phyloP scores from a whole-genome alignment of 1,140 invertebrate genomes.

The Popillia japonica region DNA sequence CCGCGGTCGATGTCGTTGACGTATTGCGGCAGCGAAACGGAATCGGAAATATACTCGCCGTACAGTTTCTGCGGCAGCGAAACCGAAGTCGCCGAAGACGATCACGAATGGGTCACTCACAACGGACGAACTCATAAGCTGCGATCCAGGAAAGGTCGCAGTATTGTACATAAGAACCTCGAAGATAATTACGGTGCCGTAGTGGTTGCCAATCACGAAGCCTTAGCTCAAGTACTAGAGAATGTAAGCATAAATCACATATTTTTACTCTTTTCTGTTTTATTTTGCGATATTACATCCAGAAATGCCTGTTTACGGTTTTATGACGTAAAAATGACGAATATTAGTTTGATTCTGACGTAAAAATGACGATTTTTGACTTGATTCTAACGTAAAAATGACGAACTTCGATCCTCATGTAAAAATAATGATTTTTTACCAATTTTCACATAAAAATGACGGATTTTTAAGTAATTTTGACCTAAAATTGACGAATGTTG shows the following conservation, averaged over 20 bases:
- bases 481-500: too few relatives aligned
- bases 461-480: too few relatives aligned
- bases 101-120: conserved; percentile 62
- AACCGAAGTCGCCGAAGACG: conserved; percentile 63
- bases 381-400: too few relatives aligned
- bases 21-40: conserved; percentile 82
- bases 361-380: not conserved
- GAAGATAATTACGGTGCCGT: conserved; percentile 90
- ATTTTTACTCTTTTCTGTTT: not conserved
- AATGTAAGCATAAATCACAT: conserved; percentile 66
- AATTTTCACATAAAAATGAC: too few relatives aligned
- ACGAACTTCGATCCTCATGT: too few relatives aligned
- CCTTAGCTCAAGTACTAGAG: conserved; percentile 82
- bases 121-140: conserved; percentile 62
- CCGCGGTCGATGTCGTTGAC: conserved; percentile 72
- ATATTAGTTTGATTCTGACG: too few relatives aligned
- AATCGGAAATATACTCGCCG: conserved; percentile 81
- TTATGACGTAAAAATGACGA: too few relatives aligned
- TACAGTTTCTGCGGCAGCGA: conserved; percentile 77
- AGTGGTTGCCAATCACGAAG: conserved; percentile 87
- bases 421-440: too few relatives aligned
- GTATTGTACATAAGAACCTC: conserved; percentile 80
- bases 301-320: too few relatives aligned
- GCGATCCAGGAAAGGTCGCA: conserved; percentile 77
- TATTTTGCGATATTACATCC: too few relatives aligned